Evolutionary conservation across 1,140 invertebrate species (phyloP), one percentile per base, ranked within the genome.

Genomic region (Drosophila ercepeae): DNA sequence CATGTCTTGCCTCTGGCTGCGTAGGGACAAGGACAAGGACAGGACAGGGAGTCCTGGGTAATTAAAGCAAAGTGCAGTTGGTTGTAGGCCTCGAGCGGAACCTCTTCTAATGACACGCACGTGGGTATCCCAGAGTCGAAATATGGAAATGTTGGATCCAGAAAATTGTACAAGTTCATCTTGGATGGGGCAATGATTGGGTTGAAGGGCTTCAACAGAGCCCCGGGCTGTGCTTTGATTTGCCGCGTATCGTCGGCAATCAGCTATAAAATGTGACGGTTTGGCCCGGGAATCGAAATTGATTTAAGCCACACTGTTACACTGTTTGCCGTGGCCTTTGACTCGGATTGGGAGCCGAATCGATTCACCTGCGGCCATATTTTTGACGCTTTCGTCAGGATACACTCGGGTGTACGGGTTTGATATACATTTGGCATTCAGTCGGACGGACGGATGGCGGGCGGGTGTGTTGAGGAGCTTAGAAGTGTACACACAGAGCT

Each of bases 251-350:
- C 64, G 75, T 34, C 81, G 67, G 79, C 79, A 84, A 84, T 86
- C 79, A 84, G 82, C 72, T 64, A 74, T 86, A 76, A 84, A 86
- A 79, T 83, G 75, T 83, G 71, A 75, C 49, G 71, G 48, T 34
- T 65, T 64, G 21, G 36, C 11, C 25, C 3, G 23, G 25, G 41
- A 49, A 51, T 19, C 61, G 55, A 77, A 81, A 81, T 81, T 86
- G 71, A 76, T 72, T 86, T 86, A 78, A 72, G 71, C 64, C 32
- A 27, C 53, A 58, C 49, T 86, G 75, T 86, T 83, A 27, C 53
- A 58, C 49, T 86, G 75, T 86, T 83, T 83, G 79, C 79, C 49
- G 58, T 67, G 49, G 34, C 45, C 61, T 29, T 58, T 61, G 69
- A 52, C 73, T 65, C 23, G 42, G 58, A 71, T 84, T 83, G 69